Evolutionary conservation across 2,888 invertebrate genomes (phyloP), one percentile per base, ranked within the genome.

Genomic region (Smittia aterrima): DNA sequence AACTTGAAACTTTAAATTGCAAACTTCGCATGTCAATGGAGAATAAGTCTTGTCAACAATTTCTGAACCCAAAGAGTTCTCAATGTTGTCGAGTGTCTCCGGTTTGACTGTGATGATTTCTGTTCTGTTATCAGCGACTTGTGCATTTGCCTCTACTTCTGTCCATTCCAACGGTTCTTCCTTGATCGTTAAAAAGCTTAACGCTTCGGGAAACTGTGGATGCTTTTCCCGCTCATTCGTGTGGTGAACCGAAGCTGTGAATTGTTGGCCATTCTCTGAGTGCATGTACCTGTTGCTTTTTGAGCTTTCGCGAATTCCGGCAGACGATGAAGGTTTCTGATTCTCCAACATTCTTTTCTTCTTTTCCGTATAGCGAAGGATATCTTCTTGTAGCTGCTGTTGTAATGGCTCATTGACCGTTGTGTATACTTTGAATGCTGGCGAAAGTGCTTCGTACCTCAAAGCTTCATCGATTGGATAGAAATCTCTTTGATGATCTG

Each of bases 1-100:
- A 78, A 91, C 86, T 74, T 90, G 89, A 83, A 92, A 93, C 77
- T 91, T 90, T 84, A 92, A 91, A 78, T 92, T 90, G 81, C 93
- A 93, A 80, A 92, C 85, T 82, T 93, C 93, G 82, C 93, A 93
- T 11, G 91, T 88, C 77, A 93, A 83, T 58, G 92, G 91, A 24
- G 92, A 91, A 81, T 91, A 92, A 74, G 87, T 82, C 83, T 84
- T 81, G 68, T 88, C 87, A 75, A 40, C 75, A 75, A 66, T 66
- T 76, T 41, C 75, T 0, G 72, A 53, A 40, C 54, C 38, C 11
- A 73, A 7, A 32, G 68, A 64, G 76, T 78, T 77, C 76, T 79
- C 76, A 9, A 79, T 78, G 16, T 79, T 79, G 13, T 77, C 78
- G 25, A 79, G 78, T 20, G 80, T 78, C 80, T 90, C 91, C 0